Evolutionary conservation across 2,888 invertebrate genomes (phyloP).

Genomic region (Cerastis leucographa): DNA sequence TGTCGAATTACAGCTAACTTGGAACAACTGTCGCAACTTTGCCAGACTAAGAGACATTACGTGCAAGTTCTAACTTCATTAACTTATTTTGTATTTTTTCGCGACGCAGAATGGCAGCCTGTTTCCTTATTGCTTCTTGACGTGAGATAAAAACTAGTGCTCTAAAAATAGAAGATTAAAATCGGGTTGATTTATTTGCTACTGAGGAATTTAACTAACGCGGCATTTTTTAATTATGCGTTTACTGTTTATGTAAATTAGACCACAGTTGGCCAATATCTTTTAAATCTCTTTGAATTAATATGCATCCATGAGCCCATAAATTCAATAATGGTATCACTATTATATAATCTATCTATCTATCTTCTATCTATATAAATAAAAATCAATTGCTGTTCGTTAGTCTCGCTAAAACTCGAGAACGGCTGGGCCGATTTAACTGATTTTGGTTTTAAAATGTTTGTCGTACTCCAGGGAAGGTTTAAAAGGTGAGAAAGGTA

Average conservation of each 20-base stretch:
- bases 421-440: too few species aligned
- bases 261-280: slow-evolving; percentile 4
- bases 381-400: too few species aligned
- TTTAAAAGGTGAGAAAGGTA: too few species aligned
- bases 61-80: slow-evolving; percentile 35
- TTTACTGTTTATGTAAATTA: slow-evolving; percentile 13
- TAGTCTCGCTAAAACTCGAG: too few species aligned
- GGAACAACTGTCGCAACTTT: slow-evolving; percentile 42
- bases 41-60: slow-evolving; percentile 33
- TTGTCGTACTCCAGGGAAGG: too few species aligned
- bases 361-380: too few species aligned
- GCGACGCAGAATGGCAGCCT: slow-evolving; percentile 13
- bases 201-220: slow-evolving; percentile 25
- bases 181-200: slow-evolving; percentile 36
- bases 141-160: slow-evolving; percentile 44
- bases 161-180: slow-evolving; percentile 46
- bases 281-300: slow-evolving; percentile 3
- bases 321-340: slow-evolving; percentile 14
- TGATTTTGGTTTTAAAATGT: too few species aligned
- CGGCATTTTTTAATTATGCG: slow-evolving; percentile 14
- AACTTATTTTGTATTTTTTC: slow-evolving; percentile 51
- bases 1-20: slow-evolving; percentile 44
- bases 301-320: slow-evolving; percentile 9
- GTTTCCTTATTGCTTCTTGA: slow-evolving; percentile 42
- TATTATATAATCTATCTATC: too few species aligned